Conservation (phyloP, 2,797 vertebrate species). For the Oreochromis grahami region DNA sequence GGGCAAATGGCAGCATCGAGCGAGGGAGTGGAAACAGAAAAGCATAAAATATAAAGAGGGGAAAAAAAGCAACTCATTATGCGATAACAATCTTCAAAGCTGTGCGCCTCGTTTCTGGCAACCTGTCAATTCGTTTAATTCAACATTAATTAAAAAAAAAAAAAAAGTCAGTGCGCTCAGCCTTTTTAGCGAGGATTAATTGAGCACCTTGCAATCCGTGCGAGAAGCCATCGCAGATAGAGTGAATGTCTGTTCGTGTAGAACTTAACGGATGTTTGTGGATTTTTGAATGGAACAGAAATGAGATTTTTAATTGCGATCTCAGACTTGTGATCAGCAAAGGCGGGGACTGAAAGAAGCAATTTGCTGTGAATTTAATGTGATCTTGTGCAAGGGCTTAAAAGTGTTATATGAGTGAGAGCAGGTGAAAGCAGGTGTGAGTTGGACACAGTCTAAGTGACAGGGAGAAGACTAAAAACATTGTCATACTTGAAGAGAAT, state of each 20-base stretch:
- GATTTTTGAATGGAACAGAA: constrained; percentile 40
- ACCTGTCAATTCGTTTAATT: constrained; percentile 77
- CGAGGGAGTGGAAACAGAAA: constrained; percentile 73
- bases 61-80: constrained; percentile 72
- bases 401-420: neutral
- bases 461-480: neutral
- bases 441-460: neutral
- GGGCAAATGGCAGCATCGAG: constrained; percentile 74
- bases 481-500: constrained; percentile 14
- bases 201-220: constrained; percentile 62
- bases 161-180: constrained; percentile 55
- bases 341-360: neutral
- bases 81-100: constrained; percentile 79
- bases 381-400: neutral
- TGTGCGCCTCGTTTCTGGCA: constrained; percentile 65
- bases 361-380: neutral
- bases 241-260: constrained; percentile 32
- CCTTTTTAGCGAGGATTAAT: constrained; percentile 67
- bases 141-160: constrained; percentile 71
- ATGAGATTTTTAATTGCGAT: constrained; percentile 11
- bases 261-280: constrained; percentile 52
- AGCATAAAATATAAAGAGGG: constrained; percentile 63
- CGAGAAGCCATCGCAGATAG: constrained; percentile 47
- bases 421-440: constrained; percentile 15
- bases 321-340: constrained; percentile 1